These are phyloP conservation scores for Gasterosteus aculeatus DNA, from an alignment of 2,113 vertebrate genomes.

Conservation along the genomic window DNA sequence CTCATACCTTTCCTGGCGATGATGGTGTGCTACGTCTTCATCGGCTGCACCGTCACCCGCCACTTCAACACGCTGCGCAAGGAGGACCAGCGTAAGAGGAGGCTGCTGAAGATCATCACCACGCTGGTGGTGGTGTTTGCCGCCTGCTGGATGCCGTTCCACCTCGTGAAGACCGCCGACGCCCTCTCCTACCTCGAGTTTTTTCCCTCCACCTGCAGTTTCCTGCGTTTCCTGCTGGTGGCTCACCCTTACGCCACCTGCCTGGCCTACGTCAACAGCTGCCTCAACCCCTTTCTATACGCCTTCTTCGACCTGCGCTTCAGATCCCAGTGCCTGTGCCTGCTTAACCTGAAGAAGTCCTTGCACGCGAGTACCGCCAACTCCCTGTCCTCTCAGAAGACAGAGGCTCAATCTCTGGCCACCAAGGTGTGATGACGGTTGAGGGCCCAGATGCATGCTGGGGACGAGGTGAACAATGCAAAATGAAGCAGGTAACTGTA, in stretches of 20 bases:
- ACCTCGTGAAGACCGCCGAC: slow-evolving; percentile 84
- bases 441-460: slow-evolving; percentile 37
- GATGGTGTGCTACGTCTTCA: slow-evolving; percentile 87
- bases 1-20: slow-evolving; percentile 85
- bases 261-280: slow-evolving; percentile 89
- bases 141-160: slow-evolving; percentile 88
- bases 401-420: slow-evolving; percentile 82
- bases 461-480: slow-evolving; percentile 48
- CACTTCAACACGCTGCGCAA: slow-evolving; percentile 86
- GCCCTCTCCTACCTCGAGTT: slow-evolving; percentile 83
- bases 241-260: slow-evolving; percentile 88
- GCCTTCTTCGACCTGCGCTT: slow-evolving; percentile 89
- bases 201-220: slow-evolving; percentile 76
- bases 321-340: slow-evolving; percentile 83
- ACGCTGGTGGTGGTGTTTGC: slow-evolving; percentile 86
- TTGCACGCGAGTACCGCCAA: slow-evolving; percentile 75
- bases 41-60: slow-evolving; percentile 84
- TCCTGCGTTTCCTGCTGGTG: slow-evolving; percentile 80
- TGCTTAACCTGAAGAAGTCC: slow-evolving; percentile 82
- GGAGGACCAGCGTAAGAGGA: slow-evolving; percentile 81
- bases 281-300: slow-evolving; percentile 89
- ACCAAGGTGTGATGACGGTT: slow-evolving; percentile 83
- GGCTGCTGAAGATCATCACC: slow-evolving; percentile 87
- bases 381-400: slow-evolving; percentile 86
- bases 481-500: slow-evolving; percentile 49